Conservation (phyloP, 2,888 invertebrate genomes). For the Mimumesa dahlbomi region DNA sequence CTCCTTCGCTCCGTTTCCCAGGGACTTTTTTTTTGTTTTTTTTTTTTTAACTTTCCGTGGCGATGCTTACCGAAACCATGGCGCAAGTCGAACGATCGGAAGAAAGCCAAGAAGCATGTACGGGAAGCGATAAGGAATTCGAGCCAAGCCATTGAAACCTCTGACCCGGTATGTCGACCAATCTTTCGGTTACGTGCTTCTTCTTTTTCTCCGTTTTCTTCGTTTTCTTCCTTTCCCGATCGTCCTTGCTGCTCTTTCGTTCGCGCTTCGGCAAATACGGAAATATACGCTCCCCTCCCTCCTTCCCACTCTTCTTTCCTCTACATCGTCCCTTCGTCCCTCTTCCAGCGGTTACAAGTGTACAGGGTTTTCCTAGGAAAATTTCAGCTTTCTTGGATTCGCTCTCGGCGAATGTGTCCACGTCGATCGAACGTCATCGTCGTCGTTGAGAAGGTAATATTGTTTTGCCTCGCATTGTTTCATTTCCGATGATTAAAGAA, state of each 20-base stretch:
- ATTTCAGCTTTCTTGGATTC: too few species aligned
- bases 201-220: not conserved
- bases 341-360: not conserved
- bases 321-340: not conserved
- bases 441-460: too few species aligned
- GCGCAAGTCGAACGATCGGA: constrained; percentile 57
- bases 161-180: constrained; percentile 73
- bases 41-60: too few species aligned
- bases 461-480: too few species aligned
- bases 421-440: too few species aligned
- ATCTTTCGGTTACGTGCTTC: constrained; percentile 65
- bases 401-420: too few species aligned
- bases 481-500: not conserved
- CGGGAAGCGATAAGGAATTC: constrained; percentile 70
- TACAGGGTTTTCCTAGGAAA: too few species aligned
- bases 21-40: not conserved
- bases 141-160: constrained; percentile 71
- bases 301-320: not conserved
- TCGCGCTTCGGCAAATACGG: not conserved
- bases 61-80: constrained; percentile 56
- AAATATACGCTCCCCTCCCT: not conserved
- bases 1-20: constrained; percentile 1
- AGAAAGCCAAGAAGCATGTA: constrained; percentile 65
- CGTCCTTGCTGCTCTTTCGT: not conserved
- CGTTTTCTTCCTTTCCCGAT: not conserved